A percentile compares a stretch with the other conserved stretches of the same genome.
Conservation (phyloP, 2,797 vertebrate genomes). For the Hydrophis major region DNA sequence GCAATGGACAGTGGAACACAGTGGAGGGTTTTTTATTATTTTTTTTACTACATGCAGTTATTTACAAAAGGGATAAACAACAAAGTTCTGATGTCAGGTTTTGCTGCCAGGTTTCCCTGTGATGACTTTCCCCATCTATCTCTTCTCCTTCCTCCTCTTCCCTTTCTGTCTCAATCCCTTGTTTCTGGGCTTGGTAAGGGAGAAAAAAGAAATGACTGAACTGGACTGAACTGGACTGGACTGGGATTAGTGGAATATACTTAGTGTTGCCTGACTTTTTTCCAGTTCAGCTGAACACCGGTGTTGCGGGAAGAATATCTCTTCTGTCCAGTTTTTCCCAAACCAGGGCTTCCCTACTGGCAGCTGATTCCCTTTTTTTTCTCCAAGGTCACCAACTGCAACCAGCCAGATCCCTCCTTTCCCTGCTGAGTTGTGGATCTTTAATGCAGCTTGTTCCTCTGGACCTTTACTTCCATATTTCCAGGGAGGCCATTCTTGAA, state of each 20-base stretch:
- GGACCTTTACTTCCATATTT: background rate
- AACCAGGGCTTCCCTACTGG: background rate
- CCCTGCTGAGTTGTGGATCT: background rate
- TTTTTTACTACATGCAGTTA: background rate
- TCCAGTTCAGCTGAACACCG: background rate
- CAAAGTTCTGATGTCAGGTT: background rate
- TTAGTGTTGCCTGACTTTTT: background rate
- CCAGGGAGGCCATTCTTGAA: background rate
- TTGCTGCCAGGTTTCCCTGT: background rate
- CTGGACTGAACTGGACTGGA: background rate
- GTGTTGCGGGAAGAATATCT: background rate
- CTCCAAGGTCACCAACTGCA: background rate
- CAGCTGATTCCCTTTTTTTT: background rate
- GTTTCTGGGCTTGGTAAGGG: background rate
- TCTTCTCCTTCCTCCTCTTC: background rate
- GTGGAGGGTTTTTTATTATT: background rate
- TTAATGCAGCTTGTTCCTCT: background rate
- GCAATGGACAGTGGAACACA: background rate
- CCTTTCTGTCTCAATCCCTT: background rate
- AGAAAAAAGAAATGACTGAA: background rate
- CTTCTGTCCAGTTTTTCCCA: background rate
- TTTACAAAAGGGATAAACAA: background rate
- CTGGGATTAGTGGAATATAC: background rate
- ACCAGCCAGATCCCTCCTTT: background rate
- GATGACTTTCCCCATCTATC: background rate